A percentile compares a stretch with the other conserved stretches of the same genome.
Conservation (phyloP, 2,113 vertebrate species). For the Sterna hirundo region DNA sequence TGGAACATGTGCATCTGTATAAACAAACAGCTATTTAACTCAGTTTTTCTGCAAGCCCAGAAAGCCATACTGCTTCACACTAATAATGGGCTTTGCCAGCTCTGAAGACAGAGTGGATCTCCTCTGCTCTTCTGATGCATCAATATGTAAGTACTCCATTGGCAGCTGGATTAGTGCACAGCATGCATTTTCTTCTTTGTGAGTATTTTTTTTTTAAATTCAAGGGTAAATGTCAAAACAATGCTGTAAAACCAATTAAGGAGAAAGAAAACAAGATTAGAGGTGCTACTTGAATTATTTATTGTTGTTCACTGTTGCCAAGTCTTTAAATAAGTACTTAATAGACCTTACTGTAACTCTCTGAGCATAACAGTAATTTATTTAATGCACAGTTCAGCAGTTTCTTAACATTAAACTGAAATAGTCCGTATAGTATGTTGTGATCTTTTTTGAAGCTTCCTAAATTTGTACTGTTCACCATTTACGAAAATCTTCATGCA, state of each 20-base stretch:
- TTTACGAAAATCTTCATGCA: background rate
- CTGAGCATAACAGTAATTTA: constrained; percentile 59
- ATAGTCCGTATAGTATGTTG: background rate
- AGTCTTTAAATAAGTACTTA: constrained; percentile 68
- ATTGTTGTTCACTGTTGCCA: constrained; percentile 58
- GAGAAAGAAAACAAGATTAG: constrained; percentile 70
- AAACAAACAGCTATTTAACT: background rate
- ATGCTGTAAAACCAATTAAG: constrained; percentile 69
- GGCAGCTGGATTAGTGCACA: constrained; percentile 52
- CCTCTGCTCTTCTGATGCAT: background rate
- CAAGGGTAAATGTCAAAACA: constrained; percentile 73
- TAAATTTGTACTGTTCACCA: background rate
- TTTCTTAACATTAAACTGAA: constrained; percentile 30
- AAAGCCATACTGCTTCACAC: background rate
- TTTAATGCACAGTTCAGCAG: constrained; percentile 44
- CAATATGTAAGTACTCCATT: constrained; percentile 28
- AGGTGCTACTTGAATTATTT: constrained; percentile 70
- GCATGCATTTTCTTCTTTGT: constrained; percentile 40
- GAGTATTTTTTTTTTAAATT: constrained; percentile 50
- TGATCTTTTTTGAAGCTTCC: background rate
- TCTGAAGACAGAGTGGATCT: background rate
- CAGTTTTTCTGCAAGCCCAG: background rate
- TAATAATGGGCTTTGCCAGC: background rate
- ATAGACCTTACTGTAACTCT: constrained; percentile 55
- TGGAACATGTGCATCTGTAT: background rate